Evolutionary conservation across 2,888 invertebrate species (phyloP), one percentile per base, ranked within the genome.

Genomic region (Drosophila parthenogenetica): DNA sequence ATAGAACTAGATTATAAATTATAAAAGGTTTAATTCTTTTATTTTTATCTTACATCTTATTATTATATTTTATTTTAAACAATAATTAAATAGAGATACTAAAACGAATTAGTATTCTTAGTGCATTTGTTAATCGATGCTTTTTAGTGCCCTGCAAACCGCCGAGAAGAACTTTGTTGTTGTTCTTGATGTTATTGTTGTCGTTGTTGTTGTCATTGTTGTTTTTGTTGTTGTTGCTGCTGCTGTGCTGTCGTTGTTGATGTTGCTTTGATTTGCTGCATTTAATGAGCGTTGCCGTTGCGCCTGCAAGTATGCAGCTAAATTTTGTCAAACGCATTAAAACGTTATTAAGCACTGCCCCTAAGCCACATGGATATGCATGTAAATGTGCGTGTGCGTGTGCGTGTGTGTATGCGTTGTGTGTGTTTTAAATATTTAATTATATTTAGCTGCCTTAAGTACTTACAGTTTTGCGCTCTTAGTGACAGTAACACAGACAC

Each of bases 401-500:
- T 55, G 61, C 54, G 46, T 37, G 37, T 45, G 54, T 60, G 58
- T 49, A 46, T 60, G 55, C 66, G 61, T 68, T 61, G 61, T 78
- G 67, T 84, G 65, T 81, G 70, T 55, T 69, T 79, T 84, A 85
- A 86, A 86, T 86, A 86, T 88, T 86, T 86, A 86, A 86, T 86
- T 86, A 86, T 86, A 86, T 88, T 86, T 86, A 83, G 88, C 86
- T 85, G 88, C 80, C 85, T 77, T 85, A 85, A 85, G 88, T 87
- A 85, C 80, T 85, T 85, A 85, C 88, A 87, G 79, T 80, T 85
- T 82, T 87, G 84, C 87, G 86, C 84, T 83, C 81, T 81, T 72
- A 73, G 76, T 84, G 85, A 80, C 76, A 72, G 66, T 63, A 50
- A 55, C 70, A 70, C 64, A 69, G 65, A 65, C 66, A 69, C 59